Base-by-base conservation (phyloP, 2,888 invertebrate genomes). In the Heteromurus nitidus region DNA sequence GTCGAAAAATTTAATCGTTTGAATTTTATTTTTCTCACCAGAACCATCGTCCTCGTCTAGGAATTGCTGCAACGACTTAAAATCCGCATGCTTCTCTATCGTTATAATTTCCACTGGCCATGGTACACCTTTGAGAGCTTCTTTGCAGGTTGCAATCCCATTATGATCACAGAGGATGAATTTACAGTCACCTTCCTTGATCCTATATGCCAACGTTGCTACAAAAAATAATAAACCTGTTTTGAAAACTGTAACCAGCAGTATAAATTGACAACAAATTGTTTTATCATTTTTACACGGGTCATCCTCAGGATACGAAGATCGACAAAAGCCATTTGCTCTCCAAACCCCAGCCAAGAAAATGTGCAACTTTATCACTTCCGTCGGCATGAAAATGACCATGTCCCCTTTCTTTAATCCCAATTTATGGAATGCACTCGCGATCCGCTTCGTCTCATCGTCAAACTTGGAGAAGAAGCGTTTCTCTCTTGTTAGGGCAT, bases 401-500 rank as follows among this genome's bases (percentile, higher is more conserved):
- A 79, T 67, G 50, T 83, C 82, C 2, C 81, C 82, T 62, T 79
- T 76, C 18, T 79, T 60, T 81, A 84, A 79, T 20, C 84, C 84
- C 16, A 73, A 72, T 31, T 81, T 82, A 62, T 81, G 77, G 18
- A 84, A 53, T 22, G 73, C 80, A 68, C 84, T 84, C 13, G 82
- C 84, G 22, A 80, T 65, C 22, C 22, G 36, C 30, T 62, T 62
- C 0, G 82, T 82, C 31, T 76, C 72, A 3, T 80, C 73, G 16
- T 74, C 82, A 82, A 93, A 90, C 70, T 91, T 87, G 64, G 88
- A 89, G 83, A 91, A 93, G 13, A 91, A 91, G 47, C 91, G 88
- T 83, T 90, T 89, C 87, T 92, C 90, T 20, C 90, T 91, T 1
- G 92, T 92, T 81, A 91, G 90, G 13, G 90, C 91, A 89, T 92